phyloP scores from a whole-genome alignment of 2,113 vertebrate species.

The Taxidea taxus region DNA sequence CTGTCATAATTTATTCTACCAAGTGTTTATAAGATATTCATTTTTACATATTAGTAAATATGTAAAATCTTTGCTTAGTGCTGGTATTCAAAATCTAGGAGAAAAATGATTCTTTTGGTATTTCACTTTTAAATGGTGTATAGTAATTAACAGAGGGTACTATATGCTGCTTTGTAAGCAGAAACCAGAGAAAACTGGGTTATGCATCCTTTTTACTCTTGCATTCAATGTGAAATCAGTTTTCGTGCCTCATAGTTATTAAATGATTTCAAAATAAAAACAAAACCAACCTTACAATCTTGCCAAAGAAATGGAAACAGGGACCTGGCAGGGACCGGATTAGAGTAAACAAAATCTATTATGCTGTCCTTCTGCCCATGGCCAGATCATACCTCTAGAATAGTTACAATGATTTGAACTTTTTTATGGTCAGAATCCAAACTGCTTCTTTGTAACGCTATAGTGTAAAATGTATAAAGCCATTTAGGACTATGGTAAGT shows the following conservation, averaged over 20 bases:
- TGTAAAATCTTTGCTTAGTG: neutral
- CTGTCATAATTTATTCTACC: neutral
- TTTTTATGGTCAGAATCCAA: constrained; percentile 29
- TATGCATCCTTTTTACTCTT: neutral
- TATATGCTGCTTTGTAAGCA: neutral
- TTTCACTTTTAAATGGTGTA: neutral
- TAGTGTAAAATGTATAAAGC: constrained; percentile 76
- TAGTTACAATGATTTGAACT: neutral
- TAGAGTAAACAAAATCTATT: constrained; percentile 2
- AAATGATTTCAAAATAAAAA: neutral
- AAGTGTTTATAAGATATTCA: neutral
- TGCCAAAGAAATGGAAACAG: constrained; percentile 6
- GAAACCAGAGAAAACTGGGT: constrained; percentile 7
- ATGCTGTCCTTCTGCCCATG: neutral
- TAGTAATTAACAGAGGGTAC: neutral
- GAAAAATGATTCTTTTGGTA: neutral
- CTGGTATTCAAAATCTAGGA: neutral
- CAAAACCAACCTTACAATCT: neutral
- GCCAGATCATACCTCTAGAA: neutral
- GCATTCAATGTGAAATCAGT: neutral
- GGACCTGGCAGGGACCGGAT: neutral
- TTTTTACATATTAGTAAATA: neutral
- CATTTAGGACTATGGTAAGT: neutral
- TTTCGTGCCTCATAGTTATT: constrained; percentile 13
- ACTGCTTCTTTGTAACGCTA: constrained; percentile 70